Evolutionary conservation across 2,113 vertebrate species (phyloP).

Genomic region (Cnemophilus loriae): DNA sequence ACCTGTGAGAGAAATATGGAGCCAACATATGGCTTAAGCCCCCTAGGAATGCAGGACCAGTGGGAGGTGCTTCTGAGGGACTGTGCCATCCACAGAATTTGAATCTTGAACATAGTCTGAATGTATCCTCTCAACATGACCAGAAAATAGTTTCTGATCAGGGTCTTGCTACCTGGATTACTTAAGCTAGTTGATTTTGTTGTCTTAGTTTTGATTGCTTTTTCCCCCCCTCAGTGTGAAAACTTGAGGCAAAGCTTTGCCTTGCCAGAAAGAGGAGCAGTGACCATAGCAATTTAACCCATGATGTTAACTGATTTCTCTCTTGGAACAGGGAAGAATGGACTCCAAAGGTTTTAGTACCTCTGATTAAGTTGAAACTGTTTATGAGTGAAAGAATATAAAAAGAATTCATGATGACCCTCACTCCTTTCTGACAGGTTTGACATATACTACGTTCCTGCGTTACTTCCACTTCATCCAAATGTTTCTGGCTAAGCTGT

Average conservation of each 20-base stretch:
- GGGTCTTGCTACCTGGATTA: neutral
- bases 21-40: neutral
- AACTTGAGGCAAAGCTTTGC: neutral
- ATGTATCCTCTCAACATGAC: neutral
- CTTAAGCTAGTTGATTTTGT: neutral
- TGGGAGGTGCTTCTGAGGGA: neutral
- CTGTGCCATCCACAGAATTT: neutral
- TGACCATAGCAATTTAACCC: neutral
- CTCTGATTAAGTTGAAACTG: neutral
- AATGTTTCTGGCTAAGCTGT: neutral
- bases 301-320: neutral
- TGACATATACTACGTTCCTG: neutral
- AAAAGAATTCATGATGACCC: neutral
- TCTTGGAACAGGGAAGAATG: neutral
- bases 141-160: neutral
- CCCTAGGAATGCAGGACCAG: neutral
- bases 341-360: neutral
- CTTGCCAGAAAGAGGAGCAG: neutral
- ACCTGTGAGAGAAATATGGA: neutral
- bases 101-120: neutral
- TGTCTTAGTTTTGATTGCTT: neutral
- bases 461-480: neutral
- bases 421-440: neutral
- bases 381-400: neutral
- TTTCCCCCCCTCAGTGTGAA: accelerated